These are phyloP conservation scores for Polyommatus icarus DNA, from an alignment of 2,888 invertebrate species.

Conservation along the genomic window DNA sequence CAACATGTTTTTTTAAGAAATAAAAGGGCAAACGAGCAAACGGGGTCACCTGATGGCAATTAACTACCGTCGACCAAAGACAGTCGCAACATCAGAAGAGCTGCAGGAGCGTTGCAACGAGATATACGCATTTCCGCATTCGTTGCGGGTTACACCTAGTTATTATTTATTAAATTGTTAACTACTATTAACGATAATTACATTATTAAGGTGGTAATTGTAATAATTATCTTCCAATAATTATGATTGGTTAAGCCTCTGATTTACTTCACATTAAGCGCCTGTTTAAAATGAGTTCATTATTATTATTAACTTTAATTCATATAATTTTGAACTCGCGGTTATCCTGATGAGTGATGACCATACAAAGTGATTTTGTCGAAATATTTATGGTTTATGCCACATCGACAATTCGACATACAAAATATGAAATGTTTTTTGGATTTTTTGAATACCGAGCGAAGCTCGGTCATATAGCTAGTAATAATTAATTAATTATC, in stretches of 20 bases:
- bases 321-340: not conserved
- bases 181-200: not conserved
- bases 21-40: too few relatives aligned
- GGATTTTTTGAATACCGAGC: too few relatives aligned
- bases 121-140: not conserved
- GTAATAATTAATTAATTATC: too few relatives aligned
- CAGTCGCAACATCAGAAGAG: too few relatives aligned
- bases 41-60: too few relatives aligned
- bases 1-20: too few relatives aligned
- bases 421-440: not conserved
- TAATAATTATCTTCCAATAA: conserved; percentile 18
- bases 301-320: not conserved
- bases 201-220: not conserved
- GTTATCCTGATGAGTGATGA: not conserved
- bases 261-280: not conserved
- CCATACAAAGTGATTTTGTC: not conserved
- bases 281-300: not conserved
- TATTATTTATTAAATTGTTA: not conserved
- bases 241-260: not conserved
- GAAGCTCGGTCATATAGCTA: too few relatives aligned
- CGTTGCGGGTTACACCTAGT: not conserved
- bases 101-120: too few relatives aligned
- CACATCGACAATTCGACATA: not conserved
- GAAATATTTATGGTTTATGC: not conserved
- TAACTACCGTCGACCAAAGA: too few relatives aligned